Conservation (phyloP, 2,888 invertebrate species). For the Drosophila emarginata region DNA sequence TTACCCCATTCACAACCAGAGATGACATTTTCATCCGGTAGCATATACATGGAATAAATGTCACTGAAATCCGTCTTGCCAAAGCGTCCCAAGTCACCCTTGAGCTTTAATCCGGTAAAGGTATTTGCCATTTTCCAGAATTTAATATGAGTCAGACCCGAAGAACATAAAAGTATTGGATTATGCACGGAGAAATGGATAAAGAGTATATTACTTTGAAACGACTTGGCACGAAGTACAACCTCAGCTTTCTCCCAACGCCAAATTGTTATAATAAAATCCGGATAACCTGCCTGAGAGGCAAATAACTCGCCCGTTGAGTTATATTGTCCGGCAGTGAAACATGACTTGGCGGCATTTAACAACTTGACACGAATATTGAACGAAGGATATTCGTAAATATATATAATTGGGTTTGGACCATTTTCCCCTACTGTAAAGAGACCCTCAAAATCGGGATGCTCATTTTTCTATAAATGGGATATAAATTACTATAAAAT, state of each 20-base stretch:
- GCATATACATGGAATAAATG: conserved; percentile 91
- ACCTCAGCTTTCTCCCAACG: conserved; percentile 91
- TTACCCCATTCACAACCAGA: conserved; percentile 96
- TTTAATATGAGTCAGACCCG: conserved; percentile 91
- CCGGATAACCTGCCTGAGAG: conserved; percentile 89
- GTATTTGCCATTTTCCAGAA: conserved; percentile 97
- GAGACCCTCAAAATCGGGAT: conserved; percentile 85
- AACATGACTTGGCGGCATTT: conserved; percentile 89
- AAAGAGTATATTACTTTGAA: conserved; percentile 90
- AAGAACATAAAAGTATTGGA: conserved; percentile 90
- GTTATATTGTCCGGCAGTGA: conserved; percentile 90
- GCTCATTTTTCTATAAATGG: conserved; percentile 85
- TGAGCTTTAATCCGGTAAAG: conserved; percentile 94
- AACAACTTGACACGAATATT: conserved; percentile 88
- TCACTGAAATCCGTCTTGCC: conserved; percentile 96
- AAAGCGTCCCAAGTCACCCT: conserved; percentile 94
- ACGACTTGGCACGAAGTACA: conserved; percentile 90
- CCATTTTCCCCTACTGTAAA: conserved; percentile 93
- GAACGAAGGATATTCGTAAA: conserved; percentile 93
- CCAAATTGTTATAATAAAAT: conserved; percentile 94
- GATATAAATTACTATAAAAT: neutral
- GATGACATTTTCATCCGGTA: conserved; percentile 94
- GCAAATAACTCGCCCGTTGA: conserved; percentile 91
- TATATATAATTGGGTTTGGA: conserved; percentile 87
- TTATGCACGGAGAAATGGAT: conserved; percentile 92